Conservation (phyloP, 2,888 invertebrate genomes). For the Lithophane semibrunnea region DNA sequence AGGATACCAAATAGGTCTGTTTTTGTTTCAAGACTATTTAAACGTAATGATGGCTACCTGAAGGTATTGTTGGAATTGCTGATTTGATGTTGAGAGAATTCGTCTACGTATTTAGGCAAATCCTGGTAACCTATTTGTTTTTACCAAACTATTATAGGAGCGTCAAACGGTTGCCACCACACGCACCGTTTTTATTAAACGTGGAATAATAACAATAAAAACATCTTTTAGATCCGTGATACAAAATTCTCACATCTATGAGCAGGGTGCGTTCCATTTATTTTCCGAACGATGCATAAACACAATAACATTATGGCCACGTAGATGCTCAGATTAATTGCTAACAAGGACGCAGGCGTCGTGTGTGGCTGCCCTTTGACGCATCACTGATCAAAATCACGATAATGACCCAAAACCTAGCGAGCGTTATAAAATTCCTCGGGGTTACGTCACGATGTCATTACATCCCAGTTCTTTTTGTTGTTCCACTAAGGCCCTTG, state of each 20-base stretch:
- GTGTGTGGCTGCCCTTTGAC: slow-evolving; percentile 86
- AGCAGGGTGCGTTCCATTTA: slow-evolving; percentile 36
- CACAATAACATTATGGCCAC: slow-evolving; percentile 71
- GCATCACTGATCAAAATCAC: slow-evolving; percentile 84
- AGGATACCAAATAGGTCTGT: slow-evolving; percentile 36
- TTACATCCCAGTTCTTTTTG: slow-evolving; percentile 77
- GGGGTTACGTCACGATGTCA: slow-evolving; percentile 84
- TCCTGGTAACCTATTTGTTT: not conserved
- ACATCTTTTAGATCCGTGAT: slow-evolving; percentile 5
- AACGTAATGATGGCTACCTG: slow-evolving; percentile 30
- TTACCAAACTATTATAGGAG: not conserved
- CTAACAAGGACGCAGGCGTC: slow-evolving; percentile 80
- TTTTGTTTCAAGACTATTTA: slow-evolving; percentile 32
- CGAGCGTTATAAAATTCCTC: slow-evolving; percentile 85
- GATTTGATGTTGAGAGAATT: slow-evolving; percentile 6
- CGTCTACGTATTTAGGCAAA: not conserved
- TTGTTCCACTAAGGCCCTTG: slow-evolving; percentile 75
- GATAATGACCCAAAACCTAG: slow-evolving; percentile 85
- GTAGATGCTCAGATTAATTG: slow-evolving; percentile 83
- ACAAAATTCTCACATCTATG: slow-evolving; percentile 31
- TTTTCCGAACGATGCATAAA: slow-evolving; percentile 63
- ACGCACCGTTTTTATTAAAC: not conserved
- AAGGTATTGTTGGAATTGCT: slow-evolving; percentile 34
- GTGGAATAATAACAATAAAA: not conserved
- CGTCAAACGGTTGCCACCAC: not conserved